Conservation (phyloP, 2,888 invertebrate species). For the Lepidochitona cinerea region DNA sequence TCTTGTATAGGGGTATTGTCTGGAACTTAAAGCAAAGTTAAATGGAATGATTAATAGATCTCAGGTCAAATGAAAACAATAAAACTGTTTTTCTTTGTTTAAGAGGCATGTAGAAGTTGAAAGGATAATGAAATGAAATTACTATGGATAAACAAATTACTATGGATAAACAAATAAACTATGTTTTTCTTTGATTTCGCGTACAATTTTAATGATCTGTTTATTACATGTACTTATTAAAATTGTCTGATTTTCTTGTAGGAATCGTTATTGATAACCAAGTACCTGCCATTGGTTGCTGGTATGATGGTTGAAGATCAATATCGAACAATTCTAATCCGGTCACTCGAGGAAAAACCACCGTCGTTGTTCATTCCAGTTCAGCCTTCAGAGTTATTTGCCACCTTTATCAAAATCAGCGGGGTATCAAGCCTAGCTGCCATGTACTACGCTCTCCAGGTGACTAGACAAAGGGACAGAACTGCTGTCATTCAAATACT, state of each 20-base stretch:
- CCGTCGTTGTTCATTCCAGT: constrained; percentile 78
- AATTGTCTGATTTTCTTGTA: constrained; percentile 38
- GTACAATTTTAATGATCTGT: no score
- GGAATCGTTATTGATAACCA: constrained; percentile 93
- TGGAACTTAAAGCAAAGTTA: no score
- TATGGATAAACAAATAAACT: no score
- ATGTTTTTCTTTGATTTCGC: no score
- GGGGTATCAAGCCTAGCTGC: constrained; percentile 92
- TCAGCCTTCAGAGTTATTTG: constrained; percentile 85
- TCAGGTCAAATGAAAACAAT: no score
- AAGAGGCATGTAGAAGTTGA: no score
- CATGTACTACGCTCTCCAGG: constrained; percentile 93
- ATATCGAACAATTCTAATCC: constrained; percentile 78
- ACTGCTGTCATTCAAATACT: constrained; percentile 86
- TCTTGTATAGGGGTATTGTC: no score
- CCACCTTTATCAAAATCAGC: constrained; percentile 87
- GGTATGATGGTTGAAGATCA: constrained; percentile 86
- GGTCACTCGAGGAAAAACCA: constrained; percentile 85
- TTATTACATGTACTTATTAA: no score
- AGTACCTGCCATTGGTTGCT: constrained; percentile 94
- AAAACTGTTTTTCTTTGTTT: no score
- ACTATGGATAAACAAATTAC: no score
- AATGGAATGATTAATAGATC: no score
- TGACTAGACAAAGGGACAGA: constrained; percentile 83
- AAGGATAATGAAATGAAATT: no score